Percentiles rank a stretch among this genome's conserved stretches.
phyloP scores from a whole-genome alignment of 2,113 vertebrate genomes.

The Cyanoliseus patagonus region DNA sequence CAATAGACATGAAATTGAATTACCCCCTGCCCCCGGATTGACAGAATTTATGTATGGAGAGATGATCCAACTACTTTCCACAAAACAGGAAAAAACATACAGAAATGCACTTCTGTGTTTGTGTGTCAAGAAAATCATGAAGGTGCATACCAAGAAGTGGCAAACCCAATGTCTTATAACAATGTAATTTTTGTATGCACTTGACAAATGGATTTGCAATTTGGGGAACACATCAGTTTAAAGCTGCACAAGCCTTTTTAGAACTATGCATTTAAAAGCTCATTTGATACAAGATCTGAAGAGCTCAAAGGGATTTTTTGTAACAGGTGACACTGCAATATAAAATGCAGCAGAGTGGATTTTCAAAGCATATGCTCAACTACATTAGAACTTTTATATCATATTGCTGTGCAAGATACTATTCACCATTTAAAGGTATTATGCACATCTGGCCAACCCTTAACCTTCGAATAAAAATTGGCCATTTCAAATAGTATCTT shows the following conservation, averaged over 20 bases:
- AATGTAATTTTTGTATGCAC: conserved; percentile 19
- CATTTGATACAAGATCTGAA: neutral
- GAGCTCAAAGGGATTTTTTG: conserved; percentile 14
- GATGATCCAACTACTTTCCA: neutral
- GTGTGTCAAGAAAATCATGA: neutral
- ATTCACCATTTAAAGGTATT: conserved; percentile 21
- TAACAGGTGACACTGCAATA: conserved; percentile 36
- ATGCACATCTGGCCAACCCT: conserved; percentile 16
- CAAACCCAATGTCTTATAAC: neutral
- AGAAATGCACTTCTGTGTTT: neutral
- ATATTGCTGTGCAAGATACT: conserved; percentile 38
- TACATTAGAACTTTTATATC: neutral
- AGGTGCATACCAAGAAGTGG: conserved; percentile 4
- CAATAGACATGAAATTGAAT: neutral
- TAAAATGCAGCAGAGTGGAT: conserved; percentile 34
- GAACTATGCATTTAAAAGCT: conserved; percentile 6
- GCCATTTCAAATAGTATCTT: conserved; percentile 24
- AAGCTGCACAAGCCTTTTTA: conserved; percentile 44
- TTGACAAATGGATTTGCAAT: conserved; percentile 3
- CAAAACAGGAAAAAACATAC: neutral
- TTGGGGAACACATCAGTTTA: conserved; percentile 41
- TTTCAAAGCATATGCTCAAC: conserved; percentile 30
- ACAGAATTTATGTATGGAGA: neutral
- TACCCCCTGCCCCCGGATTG: neutral
- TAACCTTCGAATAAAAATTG: neutral